Evolutionary conservation across 2,113 vertebrate species (phyloP).

Genomic region (Bucco capensis): DNA sequence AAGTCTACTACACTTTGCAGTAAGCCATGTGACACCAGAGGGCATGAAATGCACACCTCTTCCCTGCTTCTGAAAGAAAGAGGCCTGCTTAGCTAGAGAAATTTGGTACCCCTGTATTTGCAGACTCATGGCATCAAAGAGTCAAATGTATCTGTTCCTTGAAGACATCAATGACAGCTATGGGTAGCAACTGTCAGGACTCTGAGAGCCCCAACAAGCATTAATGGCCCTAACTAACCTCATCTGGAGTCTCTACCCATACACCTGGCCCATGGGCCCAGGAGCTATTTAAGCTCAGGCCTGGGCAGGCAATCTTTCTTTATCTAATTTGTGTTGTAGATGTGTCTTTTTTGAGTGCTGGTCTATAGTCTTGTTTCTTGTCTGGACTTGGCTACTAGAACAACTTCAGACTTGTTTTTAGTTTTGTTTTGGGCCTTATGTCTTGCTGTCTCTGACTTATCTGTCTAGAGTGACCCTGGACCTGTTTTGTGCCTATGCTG

Average conservation of each 20-base stretch:
- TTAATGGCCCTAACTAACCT: not conserved
- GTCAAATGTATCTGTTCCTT: not conserved
- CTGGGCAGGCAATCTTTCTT: accelerated
- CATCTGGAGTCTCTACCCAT: not conserved
- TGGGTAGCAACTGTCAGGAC: not conserved
- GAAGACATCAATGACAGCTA: not conserved
- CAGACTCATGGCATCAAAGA: not conserved
- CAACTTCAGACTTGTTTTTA: accelerated
- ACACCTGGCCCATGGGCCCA: accelerated
- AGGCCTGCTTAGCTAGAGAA: not conserved
- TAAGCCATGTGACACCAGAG: not conserved
- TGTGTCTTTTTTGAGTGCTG: accelerated
- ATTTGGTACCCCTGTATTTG: not conserved
- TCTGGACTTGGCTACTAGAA: accelerated
- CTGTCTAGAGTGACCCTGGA: accelerated
- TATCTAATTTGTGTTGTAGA: accelerated
- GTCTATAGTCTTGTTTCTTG: accelerated
- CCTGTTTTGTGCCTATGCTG: not conserved
- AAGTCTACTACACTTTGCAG: not conserved
- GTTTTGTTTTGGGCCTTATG: accelerated
- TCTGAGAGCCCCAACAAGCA: accelerated
- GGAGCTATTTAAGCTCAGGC: not conserved
- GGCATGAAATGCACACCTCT: not conserved
- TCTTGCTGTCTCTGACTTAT: accelerated
- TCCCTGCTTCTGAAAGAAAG: not conserved